Conservation (phyloP, 1,140 invertebrate genomes). For the Drosophila fuyamai region DNA sequence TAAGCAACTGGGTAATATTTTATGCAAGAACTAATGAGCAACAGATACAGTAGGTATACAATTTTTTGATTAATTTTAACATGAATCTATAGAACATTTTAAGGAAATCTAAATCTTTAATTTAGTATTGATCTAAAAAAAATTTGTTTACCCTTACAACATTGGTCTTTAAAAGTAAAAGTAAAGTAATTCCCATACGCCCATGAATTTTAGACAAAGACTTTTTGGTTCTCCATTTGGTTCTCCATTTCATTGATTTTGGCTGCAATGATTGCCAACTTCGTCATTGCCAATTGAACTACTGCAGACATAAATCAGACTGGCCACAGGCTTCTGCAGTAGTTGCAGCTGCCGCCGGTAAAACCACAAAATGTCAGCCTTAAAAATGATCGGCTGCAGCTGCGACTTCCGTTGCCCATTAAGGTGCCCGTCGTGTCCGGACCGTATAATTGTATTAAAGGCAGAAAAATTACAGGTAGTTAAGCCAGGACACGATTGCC, state of each 20-base stretch:
- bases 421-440: slow-evolving; percentile 45
- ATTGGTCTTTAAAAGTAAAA: no score
- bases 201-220: background rate
- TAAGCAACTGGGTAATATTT: no score
- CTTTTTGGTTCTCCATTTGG: no score
- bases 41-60: no score
- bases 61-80: no score
- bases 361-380: slow-evolving; percentile 68
- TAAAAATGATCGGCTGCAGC: slow-evolving; percentile 70
- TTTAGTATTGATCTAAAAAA: no score
- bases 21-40: no score
- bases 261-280: slow-evolving; percentile 46
- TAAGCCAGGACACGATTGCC: slow-evolving; percentile 40
- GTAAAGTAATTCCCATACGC: background rate
- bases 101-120: no score
- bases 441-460: slow-evolving; percentile 69
- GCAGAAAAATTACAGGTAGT: slow-evolving; percentile 72
- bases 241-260: slow-evolving; percentile 40
- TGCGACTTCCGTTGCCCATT: slow-evolving; percentile 67
- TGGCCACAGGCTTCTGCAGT: slow-evolving; percentile 17
- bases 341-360: slow-evolving; percentile 24
- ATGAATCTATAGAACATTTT: no score
- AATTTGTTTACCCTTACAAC: no score
- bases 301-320: slow-evolving; percentile 74
- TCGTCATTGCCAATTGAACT: slow-evolving; percentile 58